Conservation (phyloP, 2,113 vertebrate genomes). For the Helogale parvula region DNA sequence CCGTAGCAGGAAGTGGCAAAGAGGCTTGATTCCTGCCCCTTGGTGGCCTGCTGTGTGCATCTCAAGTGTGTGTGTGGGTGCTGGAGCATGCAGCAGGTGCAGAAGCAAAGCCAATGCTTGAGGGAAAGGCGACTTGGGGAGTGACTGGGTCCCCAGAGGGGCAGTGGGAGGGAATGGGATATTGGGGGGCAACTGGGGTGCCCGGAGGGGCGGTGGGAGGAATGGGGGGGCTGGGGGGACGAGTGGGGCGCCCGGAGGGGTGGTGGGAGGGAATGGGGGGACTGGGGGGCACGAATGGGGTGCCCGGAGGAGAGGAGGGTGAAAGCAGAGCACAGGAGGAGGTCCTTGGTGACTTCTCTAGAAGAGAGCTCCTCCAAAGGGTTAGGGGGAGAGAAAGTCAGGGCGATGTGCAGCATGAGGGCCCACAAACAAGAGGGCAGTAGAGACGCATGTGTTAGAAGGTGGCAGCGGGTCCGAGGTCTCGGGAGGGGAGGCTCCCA, state of each 20-base stretch:
- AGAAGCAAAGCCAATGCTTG: neutral
- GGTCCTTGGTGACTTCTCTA: neutral
- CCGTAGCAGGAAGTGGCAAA: neutral
- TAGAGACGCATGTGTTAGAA: accelerated
- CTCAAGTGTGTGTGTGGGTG: neutral
- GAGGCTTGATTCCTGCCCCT: no score
- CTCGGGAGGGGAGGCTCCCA: neutral
- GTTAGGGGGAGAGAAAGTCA: no score
- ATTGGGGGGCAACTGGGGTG: no score
- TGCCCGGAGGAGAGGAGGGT: no score
- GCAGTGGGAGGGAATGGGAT: neutral
- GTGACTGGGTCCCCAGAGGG: neutral
- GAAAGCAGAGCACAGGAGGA: no score
- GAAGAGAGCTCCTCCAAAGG: neutral
- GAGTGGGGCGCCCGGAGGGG: neutral
- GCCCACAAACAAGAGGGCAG: neutral
- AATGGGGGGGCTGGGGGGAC: no score
- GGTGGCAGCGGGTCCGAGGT: neutral
- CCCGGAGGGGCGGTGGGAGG: no score
- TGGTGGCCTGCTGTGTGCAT: no score
- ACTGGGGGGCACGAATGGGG: no score
- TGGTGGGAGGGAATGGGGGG: neutral
- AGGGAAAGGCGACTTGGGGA: neutral
- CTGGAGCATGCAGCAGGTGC: neutral
- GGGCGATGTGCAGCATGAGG: no score